Conservation (phyloP, 2,113 vertebrate species). For the Chascanopsetta lugubris region DNA sequence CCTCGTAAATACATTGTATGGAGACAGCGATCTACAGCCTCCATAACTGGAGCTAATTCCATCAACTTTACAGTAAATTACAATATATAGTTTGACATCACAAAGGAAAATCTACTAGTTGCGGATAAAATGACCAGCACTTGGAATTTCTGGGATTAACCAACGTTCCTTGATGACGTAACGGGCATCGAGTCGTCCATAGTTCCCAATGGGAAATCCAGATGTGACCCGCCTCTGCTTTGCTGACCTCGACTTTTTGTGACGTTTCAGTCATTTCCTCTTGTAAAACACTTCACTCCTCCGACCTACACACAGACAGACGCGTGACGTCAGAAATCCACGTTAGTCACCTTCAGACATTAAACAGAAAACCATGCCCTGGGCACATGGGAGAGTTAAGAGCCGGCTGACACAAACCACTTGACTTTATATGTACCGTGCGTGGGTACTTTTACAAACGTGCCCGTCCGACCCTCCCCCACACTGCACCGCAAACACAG, state of each 20-base stretch:
- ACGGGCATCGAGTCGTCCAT: constrained; percentile 30
- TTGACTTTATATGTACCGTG: constrained; percentile 31
- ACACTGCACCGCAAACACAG: constrained; percentile 4
- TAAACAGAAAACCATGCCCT: constrained; percentile 47
- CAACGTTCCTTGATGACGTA: constrained; percentile 26
- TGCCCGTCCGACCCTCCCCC: constrained; percentile 15
- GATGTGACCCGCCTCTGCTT: constrained; percentile 33
- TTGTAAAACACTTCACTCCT: constrained; percentile 53
- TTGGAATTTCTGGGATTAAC: constrained; percentile 30
- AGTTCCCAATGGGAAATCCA: constrained; percentile 59
- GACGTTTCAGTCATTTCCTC: constrained; percentile 53
- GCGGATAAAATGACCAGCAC: constrained; percentile 18
- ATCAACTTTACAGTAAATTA: constrained; percentile 1
- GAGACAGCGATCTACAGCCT: neutral
- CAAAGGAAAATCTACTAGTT: constrained; percentile 25
- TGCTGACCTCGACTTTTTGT: constrained; percentile 11
- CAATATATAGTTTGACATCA: no score
- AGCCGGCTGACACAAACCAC: constrained; percentile 45
- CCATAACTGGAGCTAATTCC: neutral
- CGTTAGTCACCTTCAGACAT: constrained; percentile 54
- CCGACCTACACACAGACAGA: constrained; percentile 40
- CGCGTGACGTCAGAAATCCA: constrained; percentile 33
- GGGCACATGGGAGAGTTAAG: constrained; percentile 23
- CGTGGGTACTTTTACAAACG: constrained; percentile 19
- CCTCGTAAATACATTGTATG: neutral